Base-by-base conservation (phyloP, 1,140 invertebrate genomes). In the Calliopsis andreniformis region DNA sequence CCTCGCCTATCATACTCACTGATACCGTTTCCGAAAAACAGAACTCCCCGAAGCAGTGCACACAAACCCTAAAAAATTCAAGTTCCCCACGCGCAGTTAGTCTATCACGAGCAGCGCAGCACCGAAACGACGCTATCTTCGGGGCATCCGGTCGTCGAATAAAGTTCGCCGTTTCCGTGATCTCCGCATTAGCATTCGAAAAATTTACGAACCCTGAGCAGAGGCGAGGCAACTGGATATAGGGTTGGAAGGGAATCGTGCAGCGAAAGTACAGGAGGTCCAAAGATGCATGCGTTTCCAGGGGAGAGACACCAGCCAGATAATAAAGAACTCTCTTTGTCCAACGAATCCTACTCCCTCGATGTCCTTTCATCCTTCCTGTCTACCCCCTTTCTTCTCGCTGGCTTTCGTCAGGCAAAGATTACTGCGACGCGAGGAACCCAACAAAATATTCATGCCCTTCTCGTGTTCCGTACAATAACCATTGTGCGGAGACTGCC, bases 361-460 rank as follows among this genome's bases (percentile, higher is more conserved):
- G 53, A 42, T 45, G 49, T 49, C 53, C 42, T 55, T 66, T 62
- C 53, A 63, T 72, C 58, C 56, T 62, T 75, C 39, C 43, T 59
- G 51, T 43, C 43, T 51, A 59, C 49, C n/a, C 35, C 35, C 35
- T 32, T 62, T 14, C 35, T 67, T 69, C 64, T 61, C 14, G 25
- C 16, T 16, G 30, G 39, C 43, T 70, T 80, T 78, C 55, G 16
- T 43, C 43, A 47, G 42, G 68, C 62, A 79, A 82, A 82, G 76
- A 83, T 81, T 81, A 75, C 71, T 63, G 55, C 43, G 56, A 30
- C 55, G 59, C 68, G 61, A 35, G 56, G 61, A 78, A 71, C 42
- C 32, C 62, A 53, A 76, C 55, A 67, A 84, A 75, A 84, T 85
- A 84, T 84, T 85, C 76, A 79, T 82, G 58, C 55, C 53, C 56